Base-by-base conservation (phyloP, 2,113 vertebrate genomes). In the Calidris pygmaea region DNA sequence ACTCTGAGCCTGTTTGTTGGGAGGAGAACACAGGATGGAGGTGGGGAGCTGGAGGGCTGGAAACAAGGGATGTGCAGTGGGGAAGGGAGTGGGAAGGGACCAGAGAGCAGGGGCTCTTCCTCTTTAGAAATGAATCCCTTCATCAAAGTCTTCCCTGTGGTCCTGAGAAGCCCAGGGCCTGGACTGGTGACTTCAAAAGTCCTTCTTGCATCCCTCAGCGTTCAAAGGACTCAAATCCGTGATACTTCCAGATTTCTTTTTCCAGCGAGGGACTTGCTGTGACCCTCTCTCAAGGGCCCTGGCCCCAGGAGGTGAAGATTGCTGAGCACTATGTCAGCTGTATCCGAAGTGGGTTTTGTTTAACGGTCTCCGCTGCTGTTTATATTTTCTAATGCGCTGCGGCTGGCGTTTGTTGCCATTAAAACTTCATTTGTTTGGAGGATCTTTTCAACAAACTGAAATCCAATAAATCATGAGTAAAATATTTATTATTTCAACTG, bases 401-500 rank as follows among this genome's bases (percentile, higher is more conserved):
- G 95, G 91, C 93, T 97, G 97, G 93, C 86, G 71, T 96, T 96
- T 96, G 96, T 97, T 97, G 95, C 95, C 93, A 96, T 97, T 97
- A 94, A 96, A 97, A 87, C 89, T 93, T 90, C 96, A 95, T 93
- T 97, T 98, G 97, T 97, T 98, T 97, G 96, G 94, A 88, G 76
- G 88, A 96, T 94, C 96, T 90, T 96, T 97, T 96, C 95, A 96
- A 94, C 95, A 96, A 93, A 95, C 87, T 95, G 92, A 96, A 95
- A 92, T 95, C 94, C 87, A 95, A 96, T 97, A 97, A 98, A 96
- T 96, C 95, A 95, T 17, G 62, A 82, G 81, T 85, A 91, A 95
- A 95, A 94, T 97, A 96, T 97, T 98, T 97, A 97, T 98, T 97
- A 95, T 97, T 97, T 95, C 94, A 97, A 97, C 83, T 89, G 90